These are phyloP conservation scores for Papilio elwesi DNA, from an alignment of 2,888 invertebrate species.

Conservation along the genomic window DNA sequence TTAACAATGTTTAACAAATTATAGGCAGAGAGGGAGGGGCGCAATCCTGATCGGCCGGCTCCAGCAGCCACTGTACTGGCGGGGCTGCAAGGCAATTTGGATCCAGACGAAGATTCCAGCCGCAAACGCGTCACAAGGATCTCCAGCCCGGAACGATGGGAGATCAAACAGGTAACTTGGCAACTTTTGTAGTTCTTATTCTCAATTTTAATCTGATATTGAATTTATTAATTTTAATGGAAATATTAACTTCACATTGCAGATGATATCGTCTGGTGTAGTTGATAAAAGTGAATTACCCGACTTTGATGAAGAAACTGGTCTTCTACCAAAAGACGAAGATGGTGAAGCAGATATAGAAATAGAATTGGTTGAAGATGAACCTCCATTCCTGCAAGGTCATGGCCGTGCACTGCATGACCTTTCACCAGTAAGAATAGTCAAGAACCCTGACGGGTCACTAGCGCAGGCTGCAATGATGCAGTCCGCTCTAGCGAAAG, in stretches of 20 bases:
- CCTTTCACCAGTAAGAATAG: slow-evolving; percentile 96
- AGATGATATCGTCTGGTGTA: slow-evolving; percentile 96
- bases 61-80: slow-evolving; percentile 84
- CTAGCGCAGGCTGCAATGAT: slow-evolving; percentile 99
- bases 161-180: slow-evolving; percentile 91
- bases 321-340: slow-evolving; percentile 94
- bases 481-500: slow-evolving; percentile 99
- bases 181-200: not conserved
- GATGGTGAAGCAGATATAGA: slow-evolving; percentile 99
- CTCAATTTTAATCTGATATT: not conserved
- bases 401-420: slow-evolving; percentile 96
- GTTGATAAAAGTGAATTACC: slow-evolving; percentile 97
- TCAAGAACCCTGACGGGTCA: slow-evolving; percentile 99
- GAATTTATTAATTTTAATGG: not conserved
- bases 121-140: slow-evolving; percentile 94
- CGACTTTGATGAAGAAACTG: slow-evolving; percentile 98
- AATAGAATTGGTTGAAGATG: slow-evolving; percentile 99
- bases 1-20: not conserved
- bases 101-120: slow-evolving; percentile 92
- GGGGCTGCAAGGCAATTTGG: slow-evolving; percentile 81
- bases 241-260: no score
- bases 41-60: slow-evolving; percentile 97
- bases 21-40: slow-evolving; percentile 87
- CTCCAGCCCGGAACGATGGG: slow-evolving; percentile 98
- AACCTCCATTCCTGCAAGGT: slow-evolving; percentile 98